phyloP scores from a whole-genome alignment of 2,797 vertebrate species.

The Gephyroberyx darwinii region DNA sequence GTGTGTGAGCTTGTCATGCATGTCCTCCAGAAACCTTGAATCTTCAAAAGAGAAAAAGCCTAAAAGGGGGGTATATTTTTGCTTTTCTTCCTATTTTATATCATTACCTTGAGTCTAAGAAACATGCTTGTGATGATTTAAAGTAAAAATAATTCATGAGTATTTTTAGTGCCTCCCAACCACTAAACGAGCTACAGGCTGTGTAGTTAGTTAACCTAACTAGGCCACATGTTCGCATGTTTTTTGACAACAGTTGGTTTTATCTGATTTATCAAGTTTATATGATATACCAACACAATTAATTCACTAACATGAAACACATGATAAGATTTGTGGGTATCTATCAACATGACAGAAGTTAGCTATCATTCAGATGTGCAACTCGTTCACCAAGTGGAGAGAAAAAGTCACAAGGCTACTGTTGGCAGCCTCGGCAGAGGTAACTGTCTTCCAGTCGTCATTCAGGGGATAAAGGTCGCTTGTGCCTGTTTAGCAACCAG shows the following conservation, averaged over 20 bases:
- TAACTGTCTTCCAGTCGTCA: no score
- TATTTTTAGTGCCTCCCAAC: constrained; percentile 56
- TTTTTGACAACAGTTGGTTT: constrained; percentile 16
- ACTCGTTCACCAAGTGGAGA: background rate
- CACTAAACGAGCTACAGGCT: constrained; percentile 23
- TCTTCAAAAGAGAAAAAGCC: constrained; percentile 17
- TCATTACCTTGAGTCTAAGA: constrained; percentile 23
- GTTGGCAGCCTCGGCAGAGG: no score
- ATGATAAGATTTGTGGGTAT: constrained; percentile 24
- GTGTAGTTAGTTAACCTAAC: no score
- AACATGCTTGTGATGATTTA: constrained; percentile 8
- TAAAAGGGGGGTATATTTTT: background rate
- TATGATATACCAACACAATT: constrained; percentile 10
- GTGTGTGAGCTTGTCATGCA: background rate
- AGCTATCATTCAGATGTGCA: constrained; percentile 1
- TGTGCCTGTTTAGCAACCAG: no score
- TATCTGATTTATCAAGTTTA: constrained; percentile 40
- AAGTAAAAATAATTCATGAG: constrained; percentile 57
- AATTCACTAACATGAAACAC: constrained; percentile 26
- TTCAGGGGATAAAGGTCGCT: no score
- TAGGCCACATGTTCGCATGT: no score
- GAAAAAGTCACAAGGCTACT: background rate
- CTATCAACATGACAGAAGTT: constrained; percentile 5
- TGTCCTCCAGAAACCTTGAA: constrained; percentile 40
- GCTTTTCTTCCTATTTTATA: background rate